phyloP scores from a whole-genome alignment of 2,797 vertebrate species.

The Oryzias sinensis region DNA sequence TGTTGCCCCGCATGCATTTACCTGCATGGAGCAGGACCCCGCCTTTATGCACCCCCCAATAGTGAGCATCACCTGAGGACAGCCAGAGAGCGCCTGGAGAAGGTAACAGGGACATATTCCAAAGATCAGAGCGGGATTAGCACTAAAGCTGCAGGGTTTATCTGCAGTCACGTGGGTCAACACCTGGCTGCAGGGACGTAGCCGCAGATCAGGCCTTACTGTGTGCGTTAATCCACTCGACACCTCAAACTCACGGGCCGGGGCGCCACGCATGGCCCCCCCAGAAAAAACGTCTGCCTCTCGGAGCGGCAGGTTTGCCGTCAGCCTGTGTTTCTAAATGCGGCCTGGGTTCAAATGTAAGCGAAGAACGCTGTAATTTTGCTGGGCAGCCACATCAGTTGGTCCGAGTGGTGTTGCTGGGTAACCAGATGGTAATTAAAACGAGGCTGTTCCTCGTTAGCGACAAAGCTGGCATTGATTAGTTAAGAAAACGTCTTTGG shows the following conservation, averaged over 20 bases:
- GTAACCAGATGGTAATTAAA: constrained; percentile 59
- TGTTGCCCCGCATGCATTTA: too few species aligned
- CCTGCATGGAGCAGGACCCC: constrained; percentile 29
- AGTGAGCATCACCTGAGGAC: constrained; percentile 65
- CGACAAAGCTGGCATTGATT: constrained; percentile 46
- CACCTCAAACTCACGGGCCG: constrained; percentile 63
- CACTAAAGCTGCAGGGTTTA: constrained; percentile 79
- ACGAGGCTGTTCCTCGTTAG: constrained; percentile 55
- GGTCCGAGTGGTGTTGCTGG: constrained; percentile 46
- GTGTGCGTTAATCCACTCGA: constrained; percentile 63
- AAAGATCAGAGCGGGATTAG: constrained; percentile 82
- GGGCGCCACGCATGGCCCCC: constrained; percentile 34
- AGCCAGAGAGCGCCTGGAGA: constrained; percentile 62
- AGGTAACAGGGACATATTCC: constrained; percentile 78
- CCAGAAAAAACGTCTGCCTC: constrained; percentile 19
- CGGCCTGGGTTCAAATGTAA: constrained; percentile 56
- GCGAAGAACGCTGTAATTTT: constrained; percentile 50
- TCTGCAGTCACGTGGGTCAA: constrained; percentile 79
- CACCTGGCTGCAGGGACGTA: constrained; percentile 75
- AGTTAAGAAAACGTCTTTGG: constrained; percentile 20
- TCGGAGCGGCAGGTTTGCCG: constrained; percentile 11
- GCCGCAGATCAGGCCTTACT: constrained; percentile 44
- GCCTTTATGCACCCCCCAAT: constrained; percentile 60
- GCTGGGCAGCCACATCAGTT: constrained; percentile 43
- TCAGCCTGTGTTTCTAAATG: constrained; percentile 50